Conservation (phyloP, 2,797 vertebrate genomes). For the Antennarius maculatus region DNA sequence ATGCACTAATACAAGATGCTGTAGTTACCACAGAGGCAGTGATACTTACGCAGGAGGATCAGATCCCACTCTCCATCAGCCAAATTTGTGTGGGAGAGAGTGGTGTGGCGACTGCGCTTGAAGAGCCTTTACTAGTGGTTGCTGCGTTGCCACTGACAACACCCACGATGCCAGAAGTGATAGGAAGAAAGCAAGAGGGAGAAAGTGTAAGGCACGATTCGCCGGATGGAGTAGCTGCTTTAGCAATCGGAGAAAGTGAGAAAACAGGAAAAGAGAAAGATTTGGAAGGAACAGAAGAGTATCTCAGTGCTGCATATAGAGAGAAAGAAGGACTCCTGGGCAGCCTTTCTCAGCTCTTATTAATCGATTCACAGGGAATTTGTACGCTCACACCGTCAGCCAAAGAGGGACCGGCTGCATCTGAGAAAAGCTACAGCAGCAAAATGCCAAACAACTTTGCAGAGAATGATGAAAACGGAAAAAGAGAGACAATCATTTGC, state of each 20-base stretch:
- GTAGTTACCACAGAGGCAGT: constrained; percentile 51
- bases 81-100: constrained; percentile 72
- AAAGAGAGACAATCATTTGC: constrained; percentile 43
- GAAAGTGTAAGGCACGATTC: constrained; percentile 73
- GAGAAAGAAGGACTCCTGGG: constrained; percentile 47
- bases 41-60: constrained; percentile 55
- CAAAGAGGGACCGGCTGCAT: constrained; percentile 59
- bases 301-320: constrained; percentile 53
- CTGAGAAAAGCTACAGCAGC: constrained; percentile 68
- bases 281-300: constrained; percentile 49
- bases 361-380: constrained; percentile 64
- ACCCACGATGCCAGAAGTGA: constrained; percentile 82
- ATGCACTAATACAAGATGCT: constrained; percentile 55
- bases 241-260: constrained; percentile 55
- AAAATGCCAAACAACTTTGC: constrained; percentile 77
- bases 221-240: constrained; percentile 58
- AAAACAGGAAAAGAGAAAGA: constrained; percentile 45
- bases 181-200: constrained; percentile 76
- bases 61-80: constrained; percentile 56
- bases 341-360: constrained; percentile 50
- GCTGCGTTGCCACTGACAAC: constrained; percentile 83
- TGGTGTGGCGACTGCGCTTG: constrained; percentile 70
- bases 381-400: constrained; percentile 66
- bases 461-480: constrained; percentile 67
- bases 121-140: constrained; percentile 74